A percentile compares a stretch with the other conserved stretches of the same genome.
phyloP scores from a whole-genome alignment of 2,113 vertebrate species.

The Nesogale talazaci region DNA sequence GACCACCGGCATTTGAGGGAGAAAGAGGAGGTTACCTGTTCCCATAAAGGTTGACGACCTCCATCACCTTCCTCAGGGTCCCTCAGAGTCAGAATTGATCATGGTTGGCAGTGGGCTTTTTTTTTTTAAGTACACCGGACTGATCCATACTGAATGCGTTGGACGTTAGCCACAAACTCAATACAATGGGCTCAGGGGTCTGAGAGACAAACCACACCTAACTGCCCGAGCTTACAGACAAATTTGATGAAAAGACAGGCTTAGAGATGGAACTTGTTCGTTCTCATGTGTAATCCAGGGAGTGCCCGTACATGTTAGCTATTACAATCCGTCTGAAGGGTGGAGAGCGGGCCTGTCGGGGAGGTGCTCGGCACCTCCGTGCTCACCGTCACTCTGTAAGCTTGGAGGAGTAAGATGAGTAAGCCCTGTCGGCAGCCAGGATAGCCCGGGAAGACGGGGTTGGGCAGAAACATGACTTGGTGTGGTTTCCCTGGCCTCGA shows the following conservation, averaged over 20 bases:
- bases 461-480: background rate
- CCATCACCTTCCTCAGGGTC: too few species aligned
- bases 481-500: background rate
- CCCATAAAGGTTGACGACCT: too few species aligned
- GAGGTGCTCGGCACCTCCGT: background rate
- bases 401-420: too few species aligned
- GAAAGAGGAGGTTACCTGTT: too few species aligned
- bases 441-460: background rate
- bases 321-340: background rate
- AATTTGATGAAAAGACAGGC: background rate
- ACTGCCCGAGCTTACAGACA: background rate
- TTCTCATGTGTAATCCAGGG: background rate
- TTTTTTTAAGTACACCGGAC: background rate
- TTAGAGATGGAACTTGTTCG: background rate
- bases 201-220: background rate
- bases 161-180: background rate
- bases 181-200: background rate
- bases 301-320: background rate
- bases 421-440: background rate
- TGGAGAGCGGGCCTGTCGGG: background rate
- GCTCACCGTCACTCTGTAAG: background rate
- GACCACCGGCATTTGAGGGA: too few species aligned
- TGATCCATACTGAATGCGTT: too few species aligned
- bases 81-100: too few species aligned
- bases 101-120: background rate